These are phyloP conservation scores for Gymnocephalus cernua DNA, from an alignment of 2,113 vertebrate genomes.

Conservation along the genomic window DNA sequence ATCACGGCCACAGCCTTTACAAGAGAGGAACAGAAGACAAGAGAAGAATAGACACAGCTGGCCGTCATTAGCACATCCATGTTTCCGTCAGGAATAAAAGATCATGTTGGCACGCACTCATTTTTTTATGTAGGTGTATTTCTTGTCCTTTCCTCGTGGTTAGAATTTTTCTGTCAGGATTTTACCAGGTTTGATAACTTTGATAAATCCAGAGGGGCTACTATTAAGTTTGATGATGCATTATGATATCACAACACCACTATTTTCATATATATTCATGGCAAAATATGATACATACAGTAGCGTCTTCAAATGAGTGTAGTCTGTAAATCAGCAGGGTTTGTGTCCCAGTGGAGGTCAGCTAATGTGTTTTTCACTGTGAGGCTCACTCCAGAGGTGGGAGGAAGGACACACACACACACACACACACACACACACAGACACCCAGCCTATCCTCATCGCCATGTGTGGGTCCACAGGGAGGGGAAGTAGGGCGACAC, in stretches of 20 bases:
- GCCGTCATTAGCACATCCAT: background rate
- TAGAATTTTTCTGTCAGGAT: background rate
- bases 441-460: background rate
- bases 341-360: slow-evolving; percentile 24
- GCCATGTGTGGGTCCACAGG: slow-evolving; percentile 39
- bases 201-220: no score
- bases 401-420: slow-evolving; percentile 16
- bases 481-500: slow-evolving; percentile 53
- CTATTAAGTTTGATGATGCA: background rate
- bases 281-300: background rate
- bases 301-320: background rate
- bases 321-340: slow-evolving; percentile 10
- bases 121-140: background rate
- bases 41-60: background rate
- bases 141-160: background rate
- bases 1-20: background rate
- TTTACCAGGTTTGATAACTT: background rate
- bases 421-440: background rate
- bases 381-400: slow-evolving; percentile 35
- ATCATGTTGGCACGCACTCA: background rate
- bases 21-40: background rate
- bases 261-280: slow-evolving; percentile 2
- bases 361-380: slow-evolving; percentile 24
- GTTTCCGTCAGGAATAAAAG: background rate
- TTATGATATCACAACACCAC: no score